Conservation (phyloP, 2,888 invertebrate species). For the Pollenia amentaria region DNA sequence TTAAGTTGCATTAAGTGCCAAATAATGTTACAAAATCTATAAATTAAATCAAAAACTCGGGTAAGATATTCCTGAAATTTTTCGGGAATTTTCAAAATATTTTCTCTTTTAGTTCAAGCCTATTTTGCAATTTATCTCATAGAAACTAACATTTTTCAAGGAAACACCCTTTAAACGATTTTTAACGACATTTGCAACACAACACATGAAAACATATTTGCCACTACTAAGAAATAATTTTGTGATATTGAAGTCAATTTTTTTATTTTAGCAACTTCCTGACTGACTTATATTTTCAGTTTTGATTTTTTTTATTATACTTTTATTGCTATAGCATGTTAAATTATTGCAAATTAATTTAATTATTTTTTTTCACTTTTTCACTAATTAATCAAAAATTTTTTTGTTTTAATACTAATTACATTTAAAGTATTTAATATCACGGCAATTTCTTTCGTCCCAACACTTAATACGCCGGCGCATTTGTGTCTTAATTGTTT, state of each 20-base stretch:
- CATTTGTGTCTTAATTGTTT: conserved; percentile 59
- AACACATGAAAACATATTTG: conserved; percentile 33
- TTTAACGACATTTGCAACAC: conserved; percentile 45
- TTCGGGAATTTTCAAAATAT: too few relatives aligned
- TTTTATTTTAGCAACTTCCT: conserved; percentile 66
- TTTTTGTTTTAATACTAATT: conserved; percentile 16
- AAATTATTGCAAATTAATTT: conserved; percentile 10
- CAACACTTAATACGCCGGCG: conserved; percentile 56
- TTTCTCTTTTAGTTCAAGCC: background rate
- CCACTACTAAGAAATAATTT: conserved; percentile 12
- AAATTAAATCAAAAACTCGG: too few relatives aligned
- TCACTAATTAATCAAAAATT: background rate
- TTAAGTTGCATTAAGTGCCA: too few relatives aligned
- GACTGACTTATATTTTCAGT: conserved; percentile 54
- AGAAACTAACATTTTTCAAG: background rate
- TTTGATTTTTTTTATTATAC: conserved; percentile 25
- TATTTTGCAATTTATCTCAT: too few relatives aligned
- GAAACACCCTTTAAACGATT: conserved; percentile 14
- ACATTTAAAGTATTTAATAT: conserved; percentile 10
- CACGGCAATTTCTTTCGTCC: background rate
- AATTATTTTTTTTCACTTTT: conserved; percentile 27
- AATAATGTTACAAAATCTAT: too few relatives aligned
- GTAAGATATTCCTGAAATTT: background rate
- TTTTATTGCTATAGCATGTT: conserved; percentile 31
- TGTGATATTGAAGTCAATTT: conserved; percentile 40